Evolutionary conservation across 1,140 invertebrate species (phyloP), one percentile per base, ranked within the genome.

Genomic region (Drosophila baimaii): DNA sequence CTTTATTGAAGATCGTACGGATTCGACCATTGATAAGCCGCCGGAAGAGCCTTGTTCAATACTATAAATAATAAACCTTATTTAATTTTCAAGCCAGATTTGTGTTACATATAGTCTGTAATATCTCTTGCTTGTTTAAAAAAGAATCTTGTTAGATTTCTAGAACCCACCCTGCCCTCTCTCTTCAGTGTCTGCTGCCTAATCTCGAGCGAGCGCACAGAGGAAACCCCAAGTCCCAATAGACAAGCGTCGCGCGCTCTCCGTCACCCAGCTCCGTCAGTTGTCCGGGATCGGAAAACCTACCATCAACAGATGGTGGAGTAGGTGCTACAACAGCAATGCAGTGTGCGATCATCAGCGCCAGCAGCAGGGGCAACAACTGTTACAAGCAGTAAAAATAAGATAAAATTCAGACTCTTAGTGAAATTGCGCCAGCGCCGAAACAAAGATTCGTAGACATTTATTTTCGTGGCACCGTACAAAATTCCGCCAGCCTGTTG

Each of bases 311-410:
- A 89, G 84, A 84, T 89, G 84, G 77, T 89, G 84, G 84, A 89
- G 76, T 78, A 75, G 81, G 57, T 56, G 68, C 72, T 69, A 72
- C 61, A 56, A 43, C 69, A 37, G 58, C 65, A 59, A 25, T 33
- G 23, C 37, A 15, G 46, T 47, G 46, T 47, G 46, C 46, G 47
- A 49, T 27, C 27, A 49, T 43, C 17, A 68, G 47, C 31, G 47
- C 31, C 65, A 79, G 63, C 68, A 31, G 65, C 63, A 10, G 43
- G 74, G 74, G 49, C 63, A 83, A 83, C 83, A 86, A 86, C 84
- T 86, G 83, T 86, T 86, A 86, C 80, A 66, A 77, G 72, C 72
- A 79, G 66, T 80, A 77, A 86, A 86, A 89, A 84, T 83, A 78
- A 83, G 77, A 84, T 89, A 85, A 75, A 81, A 81, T 85, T 74